These are phyloP conservation scores for Chaenodraco wilsoni DNA, from an alignment of 2,797 vertebrate species.

Conservation along the genomic window DNA sequence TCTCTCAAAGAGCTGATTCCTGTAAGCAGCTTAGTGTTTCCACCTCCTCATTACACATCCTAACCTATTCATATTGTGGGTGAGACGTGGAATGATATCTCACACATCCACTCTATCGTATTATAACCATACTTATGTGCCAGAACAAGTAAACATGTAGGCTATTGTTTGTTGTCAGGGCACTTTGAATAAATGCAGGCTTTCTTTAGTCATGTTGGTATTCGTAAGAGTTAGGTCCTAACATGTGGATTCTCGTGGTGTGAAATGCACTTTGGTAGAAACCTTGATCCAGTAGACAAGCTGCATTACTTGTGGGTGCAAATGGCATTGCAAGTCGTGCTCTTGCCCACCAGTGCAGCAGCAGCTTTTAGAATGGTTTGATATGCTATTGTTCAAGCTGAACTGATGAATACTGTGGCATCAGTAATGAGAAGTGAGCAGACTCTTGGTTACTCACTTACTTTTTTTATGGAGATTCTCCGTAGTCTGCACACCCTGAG, in stretches of 20 bases:
- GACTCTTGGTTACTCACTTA: conserved; percentile 5
- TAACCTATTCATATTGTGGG: conserved; percentile 74
- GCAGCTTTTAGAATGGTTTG: conserved; percentile 25
- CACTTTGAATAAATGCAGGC: conserved; percentile 25
- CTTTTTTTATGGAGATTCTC: conserved; percentile 2
- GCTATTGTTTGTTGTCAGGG: conserved; percentile 44
- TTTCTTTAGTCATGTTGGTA: neutral
- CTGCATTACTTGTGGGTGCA: conserved; percentile 57
- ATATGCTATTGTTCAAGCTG: conserved; percentile 35
- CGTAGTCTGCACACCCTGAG: conserved; percentile 1
- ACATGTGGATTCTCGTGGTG: conserved; percentile 6
- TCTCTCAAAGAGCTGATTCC: conserved; percentile 80
- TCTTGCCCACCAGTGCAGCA: conserved; percentile 36
- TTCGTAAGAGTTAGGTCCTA: conserved; percentile 5
- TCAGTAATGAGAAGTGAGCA: conserved; percentile 33
- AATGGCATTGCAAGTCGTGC: conserved; percentile 31
- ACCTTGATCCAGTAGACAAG: conserved; percentile 39
- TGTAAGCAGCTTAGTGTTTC: conserved; percentile 81
- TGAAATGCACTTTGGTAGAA: conserved; percentile 32
- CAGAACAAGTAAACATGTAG: conserved; percentile 53
- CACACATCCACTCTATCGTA: conserved; percentile 58
- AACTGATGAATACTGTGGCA: conserved; percentile 32
- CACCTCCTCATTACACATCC: conserved; percentile 80
- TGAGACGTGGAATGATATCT: conserved; percentile 71
- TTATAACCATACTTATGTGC: conserved; percentile 66